These are phyloP conservation scores for Cosmorhoe ocellata DNA, from an alignment of 2,888 invertebrate genomes.

Conservation along the genomic window DNA sequence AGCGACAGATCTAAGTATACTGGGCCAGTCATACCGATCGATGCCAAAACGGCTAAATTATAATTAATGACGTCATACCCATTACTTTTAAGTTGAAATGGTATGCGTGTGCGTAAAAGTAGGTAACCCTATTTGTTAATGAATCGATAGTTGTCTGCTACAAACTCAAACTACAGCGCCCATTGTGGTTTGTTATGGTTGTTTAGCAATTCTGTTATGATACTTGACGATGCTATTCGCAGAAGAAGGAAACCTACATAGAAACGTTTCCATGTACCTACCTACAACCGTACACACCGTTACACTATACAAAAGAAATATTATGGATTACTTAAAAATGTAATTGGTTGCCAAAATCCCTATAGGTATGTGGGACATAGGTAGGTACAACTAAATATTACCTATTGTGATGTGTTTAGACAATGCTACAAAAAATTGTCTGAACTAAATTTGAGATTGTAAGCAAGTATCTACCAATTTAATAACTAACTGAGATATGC, in stretches of 20 bases:
- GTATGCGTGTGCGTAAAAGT: conserved; percentile 56
- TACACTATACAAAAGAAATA: too few species aligned
- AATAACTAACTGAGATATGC: too few species aligned
- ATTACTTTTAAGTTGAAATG: conserved; percentile 47
- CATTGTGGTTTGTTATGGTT: conserved; percentile 46
- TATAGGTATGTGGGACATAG: neutral
- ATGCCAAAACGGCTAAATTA: conserved; percentile 52
- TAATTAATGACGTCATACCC: conserved; percentile 62
- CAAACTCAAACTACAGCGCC: conserved; percentile 41
- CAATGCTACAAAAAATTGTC: too few species aligned
- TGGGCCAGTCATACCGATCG: conserved; percentile 58
- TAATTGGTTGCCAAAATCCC: too few species aligned
- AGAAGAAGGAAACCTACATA: conserved; percentile 37
- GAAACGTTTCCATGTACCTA: conserved; percentile 5
- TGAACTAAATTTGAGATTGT: too few species aligned
- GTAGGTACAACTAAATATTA: too few species aligned
- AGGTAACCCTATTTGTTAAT: conserved; percentile 53
- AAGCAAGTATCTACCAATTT: too few species aligned
- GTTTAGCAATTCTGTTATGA: conserved; percentile 39
- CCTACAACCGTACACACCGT: too few species aligned
- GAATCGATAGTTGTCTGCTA: conserved; percentile 51
- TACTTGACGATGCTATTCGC: conserved; percentile 31
- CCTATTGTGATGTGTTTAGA: too few species aligned
- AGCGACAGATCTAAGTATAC: conserved; percentile 46
- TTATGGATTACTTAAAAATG: too few species aligned